Percentiles rank a stretch among this genome's conserved stretches.
Conservation (phyloP, 1,140 invertebrate genomes). For the Epicauta chinensis region DNA sequence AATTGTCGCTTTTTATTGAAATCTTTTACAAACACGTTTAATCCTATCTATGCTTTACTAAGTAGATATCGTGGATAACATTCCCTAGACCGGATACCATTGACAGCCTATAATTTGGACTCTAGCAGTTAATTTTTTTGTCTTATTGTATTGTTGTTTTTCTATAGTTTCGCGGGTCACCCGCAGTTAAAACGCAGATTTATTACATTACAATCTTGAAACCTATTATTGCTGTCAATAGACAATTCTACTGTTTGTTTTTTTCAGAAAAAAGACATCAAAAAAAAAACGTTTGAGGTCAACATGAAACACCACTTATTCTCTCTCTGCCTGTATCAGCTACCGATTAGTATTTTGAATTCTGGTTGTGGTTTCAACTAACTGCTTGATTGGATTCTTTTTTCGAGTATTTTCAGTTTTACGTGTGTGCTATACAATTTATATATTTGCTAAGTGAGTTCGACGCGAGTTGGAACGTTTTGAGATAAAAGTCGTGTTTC, state of each 20-base stretch:
- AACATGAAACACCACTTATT: too few species aligned
- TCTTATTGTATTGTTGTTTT: not conserved
- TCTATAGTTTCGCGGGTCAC: constrained; percentile 4
- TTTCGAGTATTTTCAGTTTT: too few species aligned
- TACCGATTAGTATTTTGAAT: too few species aligned
- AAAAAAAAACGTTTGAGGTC: too few species aligned
- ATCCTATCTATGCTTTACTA: constrained; percentile 11
- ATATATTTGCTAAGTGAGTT: constrained; percentile 28
- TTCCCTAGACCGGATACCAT: constrained; percentile 13
- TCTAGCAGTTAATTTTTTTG: constrained; percentile 11
- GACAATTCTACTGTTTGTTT: constrained; percentile 14
- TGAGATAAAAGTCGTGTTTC: constrained; percentile 32
- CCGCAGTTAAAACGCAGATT: constrained; percentile 14
- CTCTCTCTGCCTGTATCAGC: too few species aligned
- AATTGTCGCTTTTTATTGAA: constrained; percentile 14
- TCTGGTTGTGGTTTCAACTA: too few species aligned
- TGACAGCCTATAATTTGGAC: constrained; percentile 16
- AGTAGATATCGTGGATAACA: constrained; percentile 13
- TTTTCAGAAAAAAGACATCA: not conserved
- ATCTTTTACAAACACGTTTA: constrained; percentile 16
- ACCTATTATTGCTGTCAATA: constrained; percentile 10
- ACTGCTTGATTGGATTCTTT: too few species aligned
- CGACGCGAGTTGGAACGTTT: constrained; percentile 27
- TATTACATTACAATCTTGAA: constrained; percentile 3
- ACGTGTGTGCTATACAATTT: constrained; percentile 19